Base-by-base conservation (phyloP, 2,797 vertebrate genomes). In the Sardinella longiceps region DNA sequence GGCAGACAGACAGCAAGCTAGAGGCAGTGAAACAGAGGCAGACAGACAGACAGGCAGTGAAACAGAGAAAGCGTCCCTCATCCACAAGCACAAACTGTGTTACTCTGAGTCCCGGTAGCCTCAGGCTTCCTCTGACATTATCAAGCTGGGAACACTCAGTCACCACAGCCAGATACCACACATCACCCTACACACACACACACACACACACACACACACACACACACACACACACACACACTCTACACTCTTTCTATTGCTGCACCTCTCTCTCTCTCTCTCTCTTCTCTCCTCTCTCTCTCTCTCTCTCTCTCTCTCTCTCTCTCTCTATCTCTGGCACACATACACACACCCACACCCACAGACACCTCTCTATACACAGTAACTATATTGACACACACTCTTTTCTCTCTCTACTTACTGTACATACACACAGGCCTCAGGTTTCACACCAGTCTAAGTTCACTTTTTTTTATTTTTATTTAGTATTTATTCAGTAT, bases 91-190 rank as follows among this genome's bases (percentile, higher is more conserved):
- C 56, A 60, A 60, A 60, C 56, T 60, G 56, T 77, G 70, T 20
- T 20, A 39, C 70, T 20, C 5, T 43, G 70, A 37, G 70, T 77
- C 81, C 84, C 80, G 53, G 84, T 39, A 51, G 82, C 88, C 89
- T 84, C 58, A 85, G 85, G 91, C 88, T 53, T 58, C 85, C 82
- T 83, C 86, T 92, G 91, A 92, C 91, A 91, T 92, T 91, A 88
- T 90, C 70, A 86, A 90, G 88, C 80, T 85, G 85, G 46, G 80
- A 85, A 88, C 77, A 88, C 80, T 89, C 86, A 86, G 85, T 87
- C 88, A 88, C 82, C 81, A 80, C n/a, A 30, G 80, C 82, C 50
- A 86, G 80, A 85, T 85, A 80, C 43, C 85, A 81, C 86, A 82
- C 39, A 58, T 80, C 86, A 51, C 60, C 45, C 77, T 25, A 80